Percentiles rank a stretch among this genome's conserved stretches.
Evolutionary conservation across 2,797 vertebrate species (phyloP).

Genomic region (Ctenopoma multispine): DNA sequence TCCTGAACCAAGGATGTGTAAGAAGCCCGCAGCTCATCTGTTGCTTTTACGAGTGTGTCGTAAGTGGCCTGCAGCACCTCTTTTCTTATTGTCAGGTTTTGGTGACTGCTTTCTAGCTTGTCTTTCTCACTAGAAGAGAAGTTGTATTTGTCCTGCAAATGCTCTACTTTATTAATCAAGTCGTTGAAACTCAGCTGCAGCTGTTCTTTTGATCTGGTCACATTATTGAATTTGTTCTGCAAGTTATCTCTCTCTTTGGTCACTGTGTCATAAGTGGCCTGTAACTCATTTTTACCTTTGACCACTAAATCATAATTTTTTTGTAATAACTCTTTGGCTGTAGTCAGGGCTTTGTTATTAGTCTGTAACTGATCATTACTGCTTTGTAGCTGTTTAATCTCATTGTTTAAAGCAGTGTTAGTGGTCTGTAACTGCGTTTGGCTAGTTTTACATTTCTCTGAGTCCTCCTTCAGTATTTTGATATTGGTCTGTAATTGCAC

Average conservation of each 20-base stretch:
- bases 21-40: slow-evolving; percentile 16
- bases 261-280: slow-evolving; percentile 14
- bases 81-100: slow-evolving; percentile 44
- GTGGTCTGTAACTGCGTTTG: slow-evolving; percentile 33
- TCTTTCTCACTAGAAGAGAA: slow-evolving; percentile 52
- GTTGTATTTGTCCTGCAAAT: slow-evolving; percentile 57
- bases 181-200: slow-evolving; percentile 56
- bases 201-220: slow-evolving; percentile 48
- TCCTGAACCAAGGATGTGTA: slow-evolving; percentile 18
- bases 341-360: slow-evolving; percentile 1
- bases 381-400: slow-evolving; percentile 30
- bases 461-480: slow-evolving; percentile 1
- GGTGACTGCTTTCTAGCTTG: slow-evolving; percentile 42
- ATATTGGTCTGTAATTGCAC: background rate
- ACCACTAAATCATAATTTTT: background rate
- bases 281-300: slow-evolving; percentile 28
- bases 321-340: slow-evolving; percentile 20
- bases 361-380: slow-evolving; percentile 22
- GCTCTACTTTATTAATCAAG: slow-evolving; percentile 46
- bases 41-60: background rate
- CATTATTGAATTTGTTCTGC: slow-evolving; percentile 67
- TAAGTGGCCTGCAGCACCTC: slow-evolving; percentile 32
- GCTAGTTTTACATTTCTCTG: background rate
- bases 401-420: slow-evolving; percentile 29
- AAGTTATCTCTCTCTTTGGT: slow-evolving; percentile 62